These are phyloP conservation scores for Hipposideros armiger DNA, from an alignment of 2,113 vertebrate species.

Conservation along the genomic window DNA sequence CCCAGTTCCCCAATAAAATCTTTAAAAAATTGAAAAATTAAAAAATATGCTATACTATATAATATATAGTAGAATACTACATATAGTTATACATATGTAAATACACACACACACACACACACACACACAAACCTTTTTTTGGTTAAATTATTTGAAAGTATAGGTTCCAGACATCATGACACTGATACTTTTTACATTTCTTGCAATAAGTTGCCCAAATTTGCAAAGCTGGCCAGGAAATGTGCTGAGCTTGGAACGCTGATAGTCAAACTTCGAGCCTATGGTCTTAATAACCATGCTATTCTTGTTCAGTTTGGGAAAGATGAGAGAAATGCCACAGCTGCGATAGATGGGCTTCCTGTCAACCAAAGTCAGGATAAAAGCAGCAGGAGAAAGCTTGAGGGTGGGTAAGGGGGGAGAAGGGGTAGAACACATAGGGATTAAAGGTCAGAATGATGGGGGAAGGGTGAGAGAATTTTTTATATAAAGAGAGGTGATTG, in stretches of 20 bases:
- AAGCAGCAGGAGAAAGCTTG: neutral
- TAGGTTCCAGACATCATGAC: neutral
- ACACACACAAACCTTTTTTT: neutral
- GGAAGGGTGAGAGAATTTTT: neutral
- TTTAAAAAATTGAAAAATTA: too few species aligned
- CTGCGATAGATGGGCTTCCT: neutral
- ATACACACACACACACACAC: neutral
- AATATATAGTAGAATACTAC: neutral
- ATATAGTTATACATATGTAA: neutral
- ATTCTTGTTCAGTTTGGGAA: neutral
- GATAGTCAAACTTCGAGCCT: neutral
- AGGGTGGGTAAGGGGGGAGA: neutral
- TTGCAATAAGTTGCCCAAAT: neutral
- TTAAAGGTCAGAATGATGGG: neutral
- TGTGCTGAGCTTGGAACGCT: neutral
- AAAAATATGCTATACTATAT: neutral
- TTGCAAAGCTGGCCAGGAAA: neutral
- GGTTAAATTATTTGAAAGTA: neutral
- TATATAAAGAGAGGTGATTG: neutral
- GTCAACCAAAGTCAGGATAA: neutral
- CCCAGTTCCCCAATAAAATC: too few species aligned
- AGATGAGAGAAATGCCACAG: neutral
- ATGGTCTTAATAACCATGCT: too few species aligned
- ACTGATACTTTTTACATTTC: neutral
- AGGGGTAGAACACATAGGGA: neutral